phyloP scores from a whole-genome alignment of 2,797 vertebrate species.

The Leucoraja ocellata region DNA sequence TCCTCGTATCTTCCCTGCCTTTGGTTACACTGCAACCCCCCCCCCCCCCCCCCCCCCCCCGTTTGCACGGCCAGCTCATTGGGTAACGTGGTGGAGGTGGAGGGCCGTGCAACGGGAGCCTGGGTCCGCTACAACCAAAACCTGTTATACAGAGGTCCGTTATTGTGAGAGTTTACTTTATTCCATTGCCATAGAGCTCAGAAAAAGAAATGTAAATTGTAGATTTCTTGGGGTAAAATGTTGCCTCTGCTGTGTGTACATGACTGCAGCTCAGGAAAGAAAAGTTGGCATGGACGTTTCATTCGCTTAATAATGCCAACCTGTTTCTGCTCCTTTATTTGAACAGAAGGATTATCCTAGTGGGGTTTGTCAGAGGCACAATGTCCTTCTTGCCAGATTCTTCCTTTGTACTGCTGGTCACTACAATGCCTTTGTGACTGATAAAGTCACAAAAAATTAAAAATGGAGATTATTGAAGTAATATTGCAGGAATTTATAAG shows the following conservation, averaged over 20 bases:
- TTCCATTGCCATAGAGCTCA: neutral
- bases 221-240: neutral
- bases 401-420: neutral
- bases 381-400: neutral
- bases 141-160: no score
- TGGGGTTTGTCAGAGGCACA: neutral
- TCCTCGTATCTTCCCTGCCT: no score
- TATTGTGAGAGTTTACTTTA: no score
- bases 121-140: no score
- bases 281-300: neutral
- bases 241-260: neutral
- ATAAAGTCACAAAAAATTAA: neutral
- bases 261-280: neutral
- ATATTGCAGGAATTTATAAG: neutral
- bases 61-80: no score
- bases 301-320: neutral
- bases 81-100: no score
- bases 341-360: neutral
- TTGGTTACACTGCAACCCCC: no score
- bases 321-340: neutral
- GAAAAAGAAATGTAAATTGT: neutral
- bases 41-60: no score
- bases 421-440: neutral
- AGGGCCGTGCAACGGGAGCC: no score
- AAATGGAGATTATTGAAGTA: neutral